Conservation (phyloP, 1,140 invertebrate genomes). For the Cyphomyrmex costatus region DNA sequence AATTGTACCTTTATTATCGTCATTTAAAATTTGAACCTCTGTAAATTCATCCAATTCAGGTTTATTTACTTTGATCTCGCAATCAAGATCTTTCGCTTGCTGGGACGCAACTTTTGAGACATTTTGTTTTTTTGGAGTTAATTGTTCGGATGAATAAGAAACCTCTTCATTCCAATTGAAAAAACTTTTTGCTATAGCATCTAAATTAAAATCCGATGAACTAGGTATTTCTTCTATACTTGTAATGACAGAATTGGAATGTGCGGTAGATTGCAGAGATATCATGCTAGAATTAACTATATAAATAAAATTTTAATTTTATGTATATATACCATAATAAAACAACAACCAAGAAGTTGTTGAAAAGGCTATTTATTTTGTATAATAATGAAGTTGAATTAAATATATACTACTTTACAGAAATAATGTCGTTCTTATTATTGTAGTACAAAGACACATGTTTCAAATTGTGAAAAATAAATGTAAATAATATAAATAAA, state of each 20-base stretch:
- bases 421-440: not conserved
- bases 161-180: slow-evolving; percentile 52
- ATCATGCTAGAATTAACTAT: slow-evolving; percentile 71
- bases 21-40: slow-evolving; percentile 36
- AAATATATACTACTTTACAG: not conserved
- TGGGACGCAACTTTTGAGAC: slow-evolving; percentile 10
- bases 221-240: slow-evolving; percentile 62
- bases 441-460: not conserved
- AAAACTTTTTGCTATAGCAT: slow-evolving; percentile 50
- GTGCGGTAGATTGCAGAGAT: slow-evolving; percentile 61
- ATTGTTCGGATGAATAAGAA: slow-evolving; percentile 27
- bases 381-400: not conserved
- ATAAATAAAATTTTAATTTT: slow-evolving; percentile 41
- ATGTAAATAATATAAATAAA: not conserved
- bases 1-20: slow-evolving; percentile 23
- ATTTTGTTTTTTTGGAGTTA: slow-evolving; percentile 28
- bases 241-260: slow-evolving; percentile 70
- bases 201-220: slow-evolving; percentile 61
- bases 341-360: not conserved
- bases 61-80: slow-evolving; percentile 25
- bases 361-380: not conserved
- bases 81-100: not conserved
- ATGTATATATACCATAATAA: not conserved
- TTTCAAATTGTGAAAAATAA: not conserved
- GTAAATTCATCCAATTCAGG: slow-evolving; percentile 39